A percentile compares a stretch with the other conserved stretches of the same genome.
phyloP scores from a whole-genome alignment of 2,113 vertebrate genomes.

The Chlamydotis undulata region DNA sequence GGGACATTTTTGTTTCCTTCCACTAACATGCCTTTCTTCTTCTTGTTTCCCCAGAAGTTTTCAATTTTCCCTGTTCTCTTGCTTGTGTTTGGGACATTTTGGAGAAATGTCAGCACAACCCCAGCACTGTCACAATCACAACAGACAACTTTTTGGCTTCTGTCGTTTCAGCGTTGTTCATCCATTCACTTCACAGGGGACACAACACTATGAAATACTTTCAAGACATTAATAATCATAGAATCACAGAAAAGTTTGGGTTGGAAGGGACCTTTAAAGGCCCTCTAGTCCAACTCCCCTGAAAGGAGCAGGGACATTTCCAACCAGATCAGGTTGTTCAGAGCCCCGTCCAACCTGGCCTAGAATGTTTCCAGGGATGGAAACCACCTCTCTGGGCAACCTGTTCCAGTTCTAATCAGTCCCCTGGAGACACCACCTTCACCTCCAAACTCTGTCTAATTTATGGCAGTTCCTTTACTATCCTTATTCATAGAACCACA shows the following conservation, averaged over 20 bases:
- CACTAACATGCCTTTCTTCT: not conserved
- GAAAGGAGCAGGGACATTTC: too few relatives aligned
- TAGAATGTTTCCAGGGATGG: too few relatives aligned
- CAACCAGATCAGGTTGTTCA: too few relatives aligned
- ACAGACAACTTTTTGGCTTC: not conserved
- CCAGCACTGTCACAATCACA: not conserved
- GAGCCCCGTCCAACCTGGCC: too few relatives aligned
- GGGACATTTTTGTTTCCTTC: not conserved
- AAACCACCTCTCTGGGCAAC: too few relatives aligned
- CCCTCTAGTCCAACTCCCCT: too few relatives aligned
- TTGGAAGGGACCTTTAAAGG: too few relatives aligned
- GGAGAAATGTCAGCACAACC: not conserved
- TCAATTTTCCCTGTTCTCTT: not conserved
- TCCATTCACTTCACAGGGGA: not conserved
- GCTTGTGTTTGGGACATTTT: not conserved
- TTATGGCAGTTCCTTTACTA: not conserved
- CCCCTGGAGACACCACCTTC: not conserved
- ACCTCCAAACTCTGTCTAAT: not conserved
- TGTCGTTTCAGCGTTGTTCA: not conserved
- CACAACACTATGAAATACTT: not conserved
- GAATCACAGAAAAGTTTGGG: too few relatives aligned
- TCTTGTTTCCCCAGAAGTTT: not conserved
- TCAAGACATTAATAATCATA: not conserved
- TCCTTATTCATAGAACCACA: not conserved
- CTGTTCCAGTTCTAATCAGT: not conserved